Percentiles rank a stretch among this genome's conserved stretches.
These are phyloP conservation scores for Stratiomys singularior DNA, from an alignment of 2,888 invertebrate genomes.

Conservation along the genomic window DNA sequence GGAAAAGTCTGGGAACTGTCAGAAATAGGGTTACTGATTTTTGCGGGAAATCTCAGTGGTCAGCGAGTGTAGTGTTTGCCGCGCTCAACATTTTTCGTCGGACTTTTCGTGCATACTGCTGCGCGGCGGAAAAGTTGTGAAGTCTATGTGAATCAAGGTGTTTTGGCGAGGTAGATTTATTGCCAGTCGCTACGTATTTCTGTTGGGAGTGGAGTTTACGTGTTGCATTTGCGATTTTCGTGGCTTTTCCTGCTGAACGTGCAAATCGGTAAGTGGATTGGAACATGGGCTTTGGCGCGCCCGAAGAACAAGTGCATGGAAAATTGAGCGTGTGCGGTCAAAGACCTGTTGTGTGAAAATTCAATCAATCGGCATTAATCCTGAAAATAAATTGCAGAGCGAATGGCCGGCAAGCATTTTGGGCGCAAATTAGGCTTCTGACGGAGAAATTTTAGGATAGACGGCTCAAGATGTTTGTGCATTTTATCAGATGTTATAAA, in stretches of 20 bases:
- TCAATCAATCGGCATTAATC: neutral
- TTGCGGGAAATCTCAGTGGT: constrained; percentile 34
- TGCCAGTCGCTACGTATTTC: neutral
- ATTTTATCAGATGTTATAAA: too few species aligned
- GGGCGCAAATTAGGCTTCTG: too few species aligned
- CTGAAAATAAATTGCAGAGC: neutral
- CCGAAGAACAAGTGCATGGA: constrained; percentile 12
- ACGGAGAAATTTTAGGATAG: too few species aligned
- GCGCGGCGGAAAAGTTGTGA: neutral
- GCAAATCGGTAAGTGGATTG: neutral
- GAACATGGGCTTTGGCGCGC: neutral
- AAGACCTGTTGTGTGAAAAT: constrained; percentile 23
- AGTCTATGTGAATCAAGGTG: neutral
- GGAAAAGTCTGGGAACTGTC: constrained; percentile 33
- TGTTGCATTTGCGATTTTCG: neutral
- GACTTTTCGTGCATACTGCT: neutral
- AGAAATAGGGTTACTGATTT: constrained; percentile 33
- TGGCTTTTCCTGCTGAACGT: neutral
- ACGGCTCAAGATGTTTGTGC: too few species aligned
- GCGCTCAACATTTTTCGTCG: neutral
- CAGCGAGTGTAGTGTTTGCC: neutral
- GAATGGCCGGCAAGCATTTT: too few species aligned
- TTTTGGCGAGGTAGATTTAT: neutral
- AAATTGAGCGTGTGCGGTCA: neutral
- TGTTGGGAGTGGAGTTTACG: neutral